phyloP scores from a whole-genome alignment of 1,140 invertebrate species.

The Frieseomelitta varia region DNA sequence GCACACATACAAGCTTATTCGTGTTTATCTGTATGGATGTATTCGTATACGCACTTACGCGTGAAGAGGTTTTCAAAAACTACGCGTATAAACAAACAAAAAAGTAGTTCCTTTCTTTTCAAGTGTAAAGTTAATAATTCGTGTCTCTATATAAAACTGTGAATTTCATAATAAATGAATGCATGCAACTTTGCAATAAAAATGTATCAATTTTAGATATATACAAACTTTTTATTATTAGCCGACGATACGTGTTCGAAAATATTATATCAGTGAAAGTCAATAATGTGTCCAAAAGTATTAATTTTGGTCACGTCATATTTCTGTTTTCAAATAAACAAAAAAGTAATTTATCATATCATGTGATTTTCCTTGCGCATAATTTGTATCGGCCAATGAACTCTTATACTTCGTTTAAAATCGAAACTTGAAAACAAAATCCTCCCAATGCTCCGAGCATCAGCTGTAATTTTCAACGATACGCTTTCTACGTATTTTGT shows the following conservation, averaged over 20 bases:
- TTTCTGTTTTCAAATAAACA: constrained; percentile 25
- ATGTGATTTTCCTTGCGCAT: background rate
- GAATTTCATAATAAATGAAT: background rate
- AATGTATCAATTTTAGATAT: background rate
- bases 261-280: background rate
- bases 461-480: constrained; percentile 25
- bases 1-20: background rate
- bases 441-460: background rate
- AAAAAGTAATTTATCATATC: constrained; percentile 35
- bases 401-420: constrained; percentile 45
- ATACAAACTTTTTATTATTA: background rate
- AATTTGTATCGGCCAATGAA: constrained; percentile 23
- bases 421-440: constrained; percentile 22
- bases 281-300: constrained; percentile 20
- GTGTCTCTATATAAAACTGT: background rate
- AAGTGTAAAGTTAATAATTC: background rate
- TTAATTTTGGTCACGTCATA: constrained; percentile 41
- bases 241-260: background rate
- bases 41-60: background rate
- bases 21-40: background rate
- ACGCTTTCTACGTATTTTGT: constrained; percentile 1
- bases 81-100: background rate
- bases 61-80: background rate
- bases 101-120: background rate
- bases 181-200: background rate